phyloP scores from a whole-genome alignment of 2,113 vertebrate species.

The Pseudorasbora parva region DNA sequence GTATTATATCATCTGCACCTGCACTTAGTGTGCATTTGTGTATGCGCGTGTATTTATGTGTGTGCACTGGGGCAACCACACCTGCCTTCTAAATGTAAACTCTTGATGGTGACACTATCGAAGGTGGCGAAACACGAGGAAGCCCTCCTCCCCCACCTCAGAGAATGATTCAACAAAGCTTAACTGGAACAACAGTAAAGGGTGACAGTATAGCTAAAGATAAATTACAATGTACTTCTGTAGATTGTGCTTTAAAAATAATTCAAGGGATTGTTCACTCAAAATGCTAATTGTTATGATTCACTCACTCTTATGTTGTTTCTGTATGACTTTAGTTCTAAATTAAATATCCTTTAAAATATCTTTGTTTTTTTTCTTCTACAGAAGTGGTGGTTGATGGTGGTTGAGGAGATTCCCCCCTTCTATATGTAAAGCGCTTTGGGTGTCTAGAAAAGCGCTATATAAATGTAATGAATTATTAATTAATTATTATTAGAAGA shows the following conservation, averaged over 20 bases:
- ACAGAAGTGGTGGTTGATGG: no score
- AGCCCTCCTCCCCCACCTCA: not conserved
- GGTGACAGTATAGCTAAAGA: not conserved
- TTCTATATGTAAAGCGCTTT: no score
- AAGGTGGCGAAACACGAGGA: conserved; percentile 13
- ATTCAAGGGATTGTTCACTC: not conserved
- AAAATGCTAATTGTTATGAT: not conserved
- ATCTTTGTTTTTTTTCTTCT: no score
- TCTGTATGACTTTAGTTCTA: not conserved
- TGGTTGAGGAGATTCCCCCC: no score
- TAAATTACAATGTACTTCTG: not conserved
- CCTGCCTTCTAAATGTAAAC: conserved; percentile 13
- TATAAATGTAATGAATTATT: no score
- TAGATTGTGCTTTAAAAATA: not conserved
- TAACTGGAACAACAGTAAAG: not conserved
- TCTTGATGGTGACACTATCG: conserved; percentile 31
- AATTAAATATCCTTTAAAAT: no score
- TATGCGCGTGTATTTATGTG: not conserved
- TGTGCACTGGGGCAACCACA: not conserved
- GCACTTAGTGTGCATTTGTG: conserved; percentile 23
- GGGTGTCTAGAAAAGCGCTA: no score
- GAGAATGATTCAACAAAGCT: conserved; percentile 13
- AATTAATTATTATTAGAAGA: no score
- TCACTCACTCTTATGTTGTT: not conserved
- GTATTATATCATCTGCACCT: conserved; percentile 49